Evolutionary conservation across 2,797 vertebrate species (phyloP), one percentile per base, ranked within the genome.

Genomic region (Danio albolineatus): DNA sequence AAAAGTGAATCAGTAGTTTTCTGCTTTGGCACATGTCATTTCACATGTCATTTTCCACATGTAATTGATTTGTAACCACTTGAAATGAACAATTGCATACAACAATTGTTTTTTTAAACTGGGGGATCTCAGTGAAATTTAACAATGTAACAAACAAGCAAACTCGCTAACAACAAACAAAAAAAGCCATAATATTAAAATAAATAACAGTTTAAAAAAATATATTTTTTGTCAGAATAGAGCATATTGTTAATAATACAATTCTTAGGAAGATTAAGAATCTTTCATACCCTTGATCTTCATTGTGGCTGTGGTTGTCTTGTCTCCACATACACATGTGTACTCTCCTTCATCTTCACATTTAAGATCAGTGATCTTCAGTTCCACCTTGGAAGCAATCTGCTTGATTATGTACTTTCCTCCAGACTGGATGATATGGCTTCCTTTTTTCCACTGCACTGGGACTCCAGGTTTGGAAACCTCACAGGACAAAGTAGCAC

Each of bases 341-440:
- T 96, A 97, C 64, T 84, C 88, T 80, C 94, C 95, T 16, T 90
- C 77, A 83, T 97, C 96, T 48, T 74, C 84, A 80, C 87, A 74
- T 1, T 82, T 89, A 70, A 97, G 87, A 78, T 95, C 88, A 0
- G 90, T 87, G 84, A 98, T 94, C 17, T 92, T 89, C 69, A 98
- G 88, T 87, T 96, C 93, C 10, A 94, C 88, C 78, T 74, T 0
- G 0, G 72, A 43, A 51, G 91, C 92, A 9, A 78, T 90, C 80
- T 91, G 90, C 6, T 79, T 93, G 84, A 95, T 81, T 74, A 87
- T 90, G 69, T 94, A 95, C 78, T 95, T 96, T 82, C 78, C 82
- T 77, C 92, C 90, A 0, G 93, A 84, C 41, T 75, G 78, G 28
- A 96, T 89, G 10, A 87, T 51, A 7, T 83, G 7, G 0, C 87